Conservation (phyloP, 2,113 vertebrate species). For the Cricetomys ansorgei region DNA sequence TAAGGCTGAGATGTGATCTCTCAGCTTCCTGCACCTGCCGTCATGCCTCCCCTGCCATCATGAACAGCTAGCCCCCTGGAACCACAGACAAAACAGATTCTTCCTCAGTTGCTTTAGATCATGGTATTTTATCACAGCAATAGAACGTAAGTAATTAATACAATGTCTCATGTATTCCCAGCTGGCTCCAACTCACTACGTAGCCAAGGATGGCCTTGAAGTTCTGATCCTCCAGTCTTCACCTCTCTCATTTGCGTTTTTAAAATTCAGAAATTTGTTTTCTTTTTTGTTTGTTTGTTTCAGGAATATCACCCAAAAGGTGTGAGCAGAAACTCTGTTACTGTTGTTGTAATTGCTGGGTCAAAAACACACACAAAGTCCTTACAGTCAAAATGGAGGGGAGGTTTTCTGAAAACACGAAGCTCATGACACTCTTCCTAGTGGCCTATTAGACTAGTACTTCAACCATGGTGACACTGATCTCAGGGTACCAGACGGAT, state of each 20-base stretch:
- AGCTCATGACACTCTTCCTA: background rate
- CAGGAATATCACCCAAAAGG: conserved; percentile 7
- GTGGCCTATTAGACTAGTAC: background rate
- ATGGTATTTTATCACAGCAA: background rate
- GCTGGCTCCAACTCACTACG: background rate
- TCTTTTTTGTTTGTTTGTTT: background rate
- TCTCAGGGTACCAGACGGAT: background rate
- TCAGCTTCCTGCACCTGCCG: background rate
- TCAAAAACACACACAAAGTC: background rate
- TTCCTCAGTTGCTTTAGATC: background rate
- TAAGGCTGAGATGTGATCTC: background rate
- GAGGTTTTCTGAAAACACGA: background rate
- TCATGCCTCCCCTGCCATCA: background rate
- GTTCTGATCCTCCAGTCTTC: background rate
- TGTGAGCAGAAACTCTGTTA: background rate
- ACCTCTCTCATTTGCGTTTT: background rate
- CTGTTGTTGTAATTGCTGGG: background rate
- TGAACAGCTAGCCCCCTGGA: background rate
- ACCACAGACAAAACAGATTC: background rate
- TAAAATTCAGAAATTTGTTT: background rate
- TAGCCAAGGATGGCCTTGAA: background rate
- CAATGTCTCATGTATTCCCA: background rate
- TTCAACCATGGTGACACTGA: background rate
- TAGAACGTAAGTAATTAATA: background rate
- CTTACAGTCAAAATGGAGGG: background rate